A percentile compares a stretch with the other conserved stretches of the same genome.
phyloP scores from a whole-genome alignment of 2,888 invertebrate species.

The Choristoneura rosaceana region DNA sequence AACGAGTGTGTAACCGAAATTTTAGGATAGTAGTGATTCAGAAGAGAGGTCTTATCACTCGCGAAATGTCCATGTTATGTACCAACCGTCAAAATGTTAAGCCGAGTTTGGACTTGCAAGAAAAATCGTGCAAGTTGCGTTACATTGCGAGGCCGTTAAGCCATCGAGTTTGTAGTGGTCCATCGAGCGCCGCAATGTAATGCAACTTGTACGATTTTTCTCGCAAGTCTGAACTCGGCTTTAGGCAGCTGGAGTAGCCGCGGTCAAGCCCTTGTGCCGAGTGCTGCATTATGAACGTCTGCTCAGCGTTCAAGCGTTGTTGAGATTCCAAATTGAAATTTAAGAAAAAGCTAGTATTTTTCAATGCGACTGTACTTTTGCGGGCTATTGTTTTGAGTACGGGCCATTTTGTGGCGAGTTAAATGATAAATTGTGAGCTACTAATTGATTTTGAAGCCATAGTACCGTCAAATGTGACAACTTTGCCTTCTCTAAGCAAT shows the following conservation, averaged over 20 bases:
- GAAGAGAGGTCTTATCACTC: background rate
- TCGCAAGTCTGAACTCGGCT: too few species aligned
- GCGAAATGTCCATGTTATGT: background rate
- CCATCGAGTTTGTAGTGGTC: too few species aligned
- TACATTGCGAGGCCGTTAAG: too few species aligned
- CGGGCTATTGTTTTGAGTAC: slow-evolving; percentile 29
- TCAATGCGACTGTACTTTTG: slow-evolving; percentile 51
- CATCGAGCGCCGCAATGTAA: too few species aligned
- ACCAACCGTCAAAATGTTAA: slow-evolving; percentile 61
- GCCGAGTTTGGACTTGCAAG: too few species aligned
- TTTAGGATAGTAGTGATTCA: too few species aligned
- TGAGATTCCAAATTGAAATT: slow-evolving; percentile 74
- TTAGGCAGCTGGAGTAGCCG: slow-evolving; percentile 80
- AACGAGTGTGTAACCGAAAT: too few species aligned
- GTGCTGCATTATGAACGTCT: slow-evolving; percentile 79
- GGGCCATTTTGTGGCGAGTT: slow-evolving; percentile 24
- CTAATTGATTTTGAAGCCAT: too few species aligned
- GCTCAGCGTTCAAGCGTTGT: slow-evolving; percentile 65
- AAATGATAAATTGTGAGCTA: slow-evolving; percentile 26
- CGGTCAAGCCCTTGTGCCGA: slow-evolving; percentile 78
- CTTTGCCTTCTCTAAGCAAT: too few species aligned
- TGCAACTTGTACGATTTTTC: too few species aligned
- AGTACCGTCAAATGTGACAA: background rate
- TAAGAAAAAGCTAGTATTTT: slow-evolving; percentile 61
- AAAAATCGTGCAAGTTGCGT: too few species aligned